Conservation (phyloP, 2,888 invertebrate genomes). For the Agriotes lineatus region DNA sequence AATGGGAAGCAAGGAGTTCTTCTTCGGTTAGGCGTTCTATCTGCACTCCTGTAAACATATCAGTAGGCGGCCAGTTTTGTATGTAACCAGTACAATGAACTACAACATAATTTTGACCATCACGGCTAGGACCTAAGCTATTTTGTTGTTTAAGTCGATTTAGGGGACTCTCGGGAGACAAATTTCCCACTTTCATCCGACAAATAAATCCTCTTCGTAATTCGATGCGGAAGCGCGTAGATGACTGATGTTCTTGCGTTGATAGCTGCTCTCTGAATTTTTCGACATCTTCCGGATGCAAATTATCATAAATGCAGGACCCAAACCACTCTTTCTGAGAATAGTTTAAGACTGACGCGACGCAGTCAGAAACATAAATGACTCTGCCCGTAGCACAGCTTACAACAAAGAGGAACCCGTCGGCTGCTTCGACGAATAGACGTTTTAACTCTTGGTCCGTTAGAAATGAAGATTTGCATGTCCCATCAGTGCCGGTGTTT, state of each 20-base stretch:
- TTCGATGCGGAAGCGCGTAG: constrained; percentile 97
- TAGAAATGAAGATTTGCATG: constrained; percentile 98
- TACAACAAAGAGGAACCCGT: constrained; percentile 97
- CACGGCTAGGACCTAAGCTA: constrained; percentile 91
- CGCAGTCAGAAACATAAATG: constrained; percentile 98
- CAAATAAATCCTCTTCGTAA: constrained; percentile 99
- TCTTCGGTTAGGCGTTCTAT: constrained; percentile 82
- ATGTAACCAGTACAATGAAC: constrained; percentile 99
- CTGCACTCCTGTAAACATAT: constrained; percentile 87
- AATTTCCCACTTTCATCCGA: constrained; percentile 96
- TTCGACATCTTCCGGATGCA: constrained; percentile 98
- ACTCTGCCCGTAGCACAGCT: constrained; percentile 97
- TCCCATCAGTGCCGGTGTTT: constrained; percentile 95
- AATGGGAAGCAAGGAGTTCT: constrained; percentile 87
- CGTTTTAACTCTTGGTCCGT: constrained; percentile 99
- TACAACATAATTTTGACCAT: constrained; percentile 97
- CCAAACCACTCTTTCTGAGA: constrained; percentile 99
- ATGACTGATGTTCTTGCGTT: constrained; percentile 96
- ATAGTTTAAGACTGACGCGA: constrained; percentile 97
- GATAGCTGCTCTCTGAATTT: constrained; percentile 97
- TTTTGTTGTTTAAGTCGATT: constrained; percentile 95
- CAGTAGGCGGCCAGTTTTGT: constrained; percentile 98
- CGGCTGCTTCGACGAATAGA: constrained; percentile 98
- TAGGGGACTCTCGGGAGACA: constrained; percentile 80
- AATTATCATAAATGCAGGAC: constrained; percentile 93